Conservation (phyloP, 1,140 invertebrate species). For the Aphaenogaster floridana region DNA sequence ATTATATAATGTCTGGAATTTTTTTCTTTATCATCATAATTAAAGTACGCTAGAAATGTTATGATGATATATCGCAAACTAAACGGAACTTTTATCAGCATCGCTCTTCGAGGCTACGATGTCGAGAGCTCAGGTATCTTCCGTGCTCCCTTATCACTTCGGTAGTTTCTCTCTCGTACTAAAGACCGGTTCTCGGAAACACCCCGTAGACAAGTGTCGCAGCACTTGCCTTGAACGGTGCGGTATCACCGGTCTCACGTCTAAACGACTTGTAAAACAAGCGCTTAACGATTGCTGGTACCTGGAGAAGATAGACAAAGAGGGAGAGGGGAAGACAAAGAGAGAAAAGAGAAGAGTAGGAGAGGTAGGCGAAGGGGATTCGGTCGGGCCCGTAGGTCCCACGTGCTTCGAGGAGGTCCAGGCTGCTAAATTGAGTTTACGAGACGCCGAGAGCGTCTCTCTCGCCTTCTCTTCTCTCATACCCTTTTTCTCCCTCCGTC, state of each 20-base stretch:
- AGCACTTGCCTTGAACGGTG: slow-evolving; percentile 76
- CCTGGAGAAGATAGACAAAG: slow-evolving; percentile 62
- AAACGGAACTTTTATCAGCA: slow-evolving; percentile 16
- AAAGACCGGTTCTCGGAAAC: slow-evolving; percentile 81
- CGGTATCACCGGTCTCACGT: slow-evolving; percentile 81
- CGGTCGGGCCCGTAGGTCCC: slow-evolving; percentile 55
- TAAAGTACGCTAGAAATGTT: background rate
- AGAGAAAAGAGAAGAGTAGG: slow-evolving; percentile 13
- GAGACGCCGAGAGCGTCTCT: slow-evolving; percentile 76
- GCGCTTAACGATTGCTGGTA: slow-evolving; percentile 85
- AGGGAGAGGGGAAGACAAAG: slow-evolving; percentile 38
- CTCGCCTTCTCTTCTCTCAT: slow-evolving; percentile 22
- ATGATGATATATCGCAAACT: background rate
- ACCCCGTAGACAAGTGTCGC: slow-evolving; percentile 78
- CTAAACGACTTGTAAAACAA: slow-evolving; percentile 87
- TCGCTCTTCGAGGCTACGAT: background rate
- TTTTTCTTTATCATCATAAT: background rate
- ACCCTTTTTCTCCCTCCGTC: slow-evolving; percentile 31
- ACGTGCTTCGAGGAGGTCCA: slow-evolving; percentile 83
- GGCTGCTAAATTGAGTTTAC: slow-evolving; percentile 84
- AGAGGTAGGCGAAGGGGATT: background rate
- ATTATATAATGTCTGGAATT: background rate
- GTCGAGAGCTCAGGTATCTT: background rate
- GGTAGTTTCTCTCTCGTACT: slow-evolving; percentile 68
- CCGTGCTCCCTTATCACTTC: slow-evolving; percentile 76